phyloP scores from a whole-genome alignment of 2,113 vertebrate species.

The Orthochromis malagaraziensis region DNA sequence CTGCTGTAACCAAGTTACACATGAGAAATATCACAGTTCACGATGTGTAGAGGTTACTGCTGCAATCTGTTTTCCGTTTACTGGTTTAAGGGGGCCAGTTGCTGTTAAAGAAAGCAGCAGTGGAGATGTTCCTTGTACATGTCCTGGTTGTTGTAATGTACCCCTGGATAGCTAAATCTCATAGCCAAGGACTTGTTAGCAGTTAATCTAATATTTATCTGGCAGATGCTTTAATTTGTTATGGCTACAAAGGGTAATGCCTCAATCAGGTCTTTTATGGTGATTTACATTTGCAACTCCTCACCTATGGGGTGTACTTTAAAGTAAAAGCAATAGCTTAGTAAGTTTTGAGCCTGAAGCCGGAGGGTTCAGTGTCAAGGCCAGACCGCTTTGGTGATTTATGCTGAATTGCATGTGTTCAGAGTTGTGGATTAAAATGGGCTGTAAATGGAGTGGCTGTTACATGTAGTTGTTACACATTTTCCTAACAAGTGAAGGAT shows the following conservation, averaged over 20 bases:
- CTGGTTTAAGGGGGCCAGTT: background rate
- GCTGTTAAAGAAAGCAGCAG: background rate
- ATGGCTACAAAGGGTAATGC: background rate
- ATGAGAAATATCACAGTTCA: background rate
- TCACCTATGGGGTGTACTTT: background rate
- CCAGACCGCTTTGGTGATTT: background rate
- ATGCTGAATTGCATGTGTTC: background rate
- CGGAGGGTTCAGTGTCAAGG: background rate
- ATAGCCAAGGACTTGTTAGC: background rate
- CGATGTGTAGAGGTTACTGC: background rate
- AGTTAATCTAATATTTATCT: background rate
- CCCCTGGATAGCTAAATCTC: background rate
- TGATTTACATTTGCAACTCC: background rate
- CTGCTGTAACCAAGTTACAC: background rate
- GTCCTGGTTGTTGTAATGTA: background rate
- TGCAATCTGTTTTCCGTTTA: background rate
- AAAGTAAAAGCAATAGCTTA: background rate
- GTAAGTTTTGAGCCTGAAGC: background rate
- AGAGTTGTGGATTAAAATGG: background rate
- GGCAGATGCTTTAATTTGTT: background rate
- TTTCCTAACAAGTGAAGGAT: background rate
- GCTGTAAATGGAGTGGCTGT: background rate
- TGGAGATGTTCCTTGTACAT: background rate
- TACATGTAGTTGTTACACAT: background rate
- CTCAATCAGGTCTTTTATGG: background rate